These are phyloP conservation scores for Ceratothoa steindachneri DNA, from an alignment of 2,888 invertebrate genomes.

Conservation along the genomic window DNA sequence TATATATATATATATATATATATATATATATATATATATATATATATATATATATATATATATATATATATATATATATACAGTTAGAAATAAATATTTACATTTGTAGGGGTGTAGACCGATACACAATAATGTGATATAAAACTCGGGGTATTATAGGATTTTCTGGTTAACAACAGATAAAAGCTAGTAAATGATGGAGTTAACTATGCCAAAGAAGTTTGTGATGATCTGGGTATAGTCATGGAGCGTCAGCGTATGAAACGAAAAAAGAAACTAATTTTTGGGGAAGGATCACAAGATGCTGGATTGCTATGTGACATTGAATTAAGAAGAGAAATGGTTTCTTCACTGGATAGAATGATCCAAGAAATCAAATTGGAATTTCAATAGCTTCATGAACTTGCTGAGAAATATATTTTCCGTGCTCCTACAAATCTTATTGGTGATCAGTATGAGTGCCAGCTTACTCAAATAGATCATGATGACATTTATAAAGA, in stretches of 20 bases:
- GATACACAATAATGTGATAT: slow-evolving; percentile 9
- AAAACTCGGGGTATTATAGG: slow-evolving; percentile 14
- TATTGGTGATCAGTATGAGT: slow-evolving; percentile 10
- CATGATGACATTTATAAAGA: slow-evolving; percentile 17
- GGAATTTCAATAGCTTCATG: slow-evolving; percentile 16
- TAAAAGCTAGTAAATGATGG: slow-evolving; percentile 13
- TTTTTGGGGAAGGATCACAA: slow-evolving; percentile 19
- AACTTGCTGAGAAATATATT: slow-evolving; percentile 18
- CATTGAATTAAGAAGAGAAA: slow-evolving; percentile 11
- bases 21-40: no score
- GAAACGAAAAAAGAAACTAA: slow-evolving; percentile 15
- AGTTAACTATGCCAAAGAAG: slow-evolving; percentile 14
- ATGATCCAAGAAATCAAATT: slow-evolving; percentile 15
- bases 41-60: no score
- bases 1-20: no score
- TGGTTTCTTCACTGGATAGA: slow-evolving; percentile 18
- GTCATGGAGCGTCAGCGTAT: slow-evolving; percentile 16
- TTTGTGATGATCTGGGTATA: slow-evolving; percentile 21
- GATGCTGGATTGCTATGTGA: slow-evolving; percentile 17
- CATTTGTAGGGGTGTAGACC: no score
- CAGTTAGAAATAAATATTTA: no score
- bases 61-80: no score
- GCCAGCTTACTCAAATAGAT: slow-evolving; percentile 11
- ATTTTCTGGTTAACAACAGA: slow-evolving; percentile 17
- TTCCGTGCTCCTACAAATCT: slow-evolving; percentile 10